These are phyloP conservation scores for Taphrorychus bicolor DNA, from an alignment of 2,888 invertebrate species.

Conservation along the genomic window DNA sequence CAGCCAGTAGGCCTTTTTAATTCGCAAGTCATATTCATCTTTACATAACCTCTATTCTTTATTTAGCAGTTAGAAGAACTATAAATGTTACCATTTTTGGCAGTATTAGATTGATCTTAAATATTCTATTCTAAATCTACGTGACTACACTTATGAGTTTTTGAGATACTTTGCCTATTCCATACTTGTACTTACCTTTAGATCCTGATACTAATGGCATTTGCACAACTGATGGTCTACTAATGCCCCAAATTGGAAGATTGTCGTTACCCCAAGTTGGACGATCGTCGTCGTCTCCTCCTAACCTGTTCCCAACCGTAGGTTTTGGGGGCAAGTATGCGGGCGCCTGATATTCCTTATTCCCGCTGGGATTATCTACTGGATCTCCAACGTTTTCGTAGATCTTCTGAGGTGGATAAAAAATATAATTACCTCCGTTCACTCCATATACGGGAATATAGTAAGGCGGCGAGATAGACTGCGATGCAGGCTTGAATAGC, in stretches of 20 bases:
- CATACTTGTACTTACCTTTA: too few relatives aligned
- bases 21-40: too few relatives aligned
- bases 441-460: conserved; percentile 54
- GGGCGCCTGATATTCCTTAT: conserved; percentile 40
- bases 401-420: conserved; percentile 54
- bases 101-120: too few relatives aligned
- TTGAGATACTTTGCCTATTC: too few relatives aligned
- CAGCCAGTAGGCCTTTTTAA: too few relatives aligned
- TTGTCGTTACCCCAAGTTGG: conserved; percentile 54
- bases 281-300: conserved; percentile 44
- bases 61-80: too few relatives aligned
- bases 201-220: conserved; percentile 28
- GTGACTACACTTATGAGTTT: too few relatives aligned
- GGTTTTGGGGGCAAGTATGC: conserved; percentile 48
- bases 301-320: conserved; percentile 17
- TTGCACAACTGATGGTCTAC: conserved; percentile 42
- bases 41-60: too few relatives aligned
- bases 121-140: too few relatives aligned
- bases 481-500: conserved; percentile 50
- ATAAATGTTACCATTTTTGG: too few relatives aligned
- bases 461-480: conserved; percentile 54
- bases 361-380: conserved; percentile 45
- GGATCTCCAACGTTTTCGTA: conserved; percentile 48
- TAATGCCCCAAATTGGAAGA: conserved; percentile 53
- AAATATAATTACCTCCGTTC: conserved; percentile 51